Conservation (phyloP, 1,140 invertebrate species). For the Physella acuta region DNA sequence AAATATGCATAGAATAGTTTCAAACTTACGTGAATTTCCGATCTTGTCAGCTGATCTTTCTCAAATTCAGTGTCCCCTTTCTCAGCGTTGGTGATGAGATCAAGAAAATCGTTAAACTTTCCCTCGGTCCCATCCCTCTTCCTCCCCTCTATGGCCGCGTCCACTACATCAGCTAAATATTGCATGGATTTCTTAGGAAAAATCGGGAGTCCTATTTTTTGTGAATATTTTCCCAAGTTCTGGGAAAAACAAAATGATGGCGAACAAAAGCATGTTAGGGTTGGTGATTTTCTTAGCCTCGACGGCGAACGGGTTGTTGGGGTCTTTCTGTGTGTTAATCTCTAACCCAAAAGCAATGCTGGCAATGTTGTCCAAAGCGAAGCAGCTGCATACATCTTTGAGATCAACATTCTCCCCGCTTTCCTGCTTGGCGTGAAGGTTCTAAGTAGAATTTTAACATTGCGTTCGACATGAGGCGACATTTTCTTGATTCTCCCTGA, state of each 20-base stretch:
- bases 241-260: background rate
- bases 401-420: background rate
- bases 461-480: conserved; percentile 1
- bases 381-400: background rate
- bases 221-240: background rate
- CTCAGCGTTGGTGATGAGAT: conserved; percentile 6
- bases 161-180: background rate
- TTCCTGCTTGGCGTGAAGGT: background rate
- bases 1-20: background rate
- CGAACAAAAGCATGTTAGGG: background rate
- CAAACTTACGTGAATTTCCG: background rate
- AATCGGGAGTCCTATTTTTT: background rate
- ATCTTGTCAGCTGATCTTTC: background rate
- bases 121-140: background rate
- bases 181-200: background rate
- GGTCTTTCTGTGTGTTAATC: background rate
- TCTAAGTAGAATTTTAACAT: background rate
- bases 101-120: conserved; percentile 2
- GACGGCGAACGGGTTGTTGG: background rate
- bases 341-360: background rate
- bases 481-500: conserved; percentile 5
- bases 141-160: background rate
- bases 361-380: conserved; percentile 8
- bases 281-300: background rate
- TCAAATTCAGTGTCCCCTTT: background rate